Evolutionary conservation across 1,140 invertebrate species (phyloP), one percentile per base, ranked within the genome.

Genomic region (Drosophila erecta): DNA sequence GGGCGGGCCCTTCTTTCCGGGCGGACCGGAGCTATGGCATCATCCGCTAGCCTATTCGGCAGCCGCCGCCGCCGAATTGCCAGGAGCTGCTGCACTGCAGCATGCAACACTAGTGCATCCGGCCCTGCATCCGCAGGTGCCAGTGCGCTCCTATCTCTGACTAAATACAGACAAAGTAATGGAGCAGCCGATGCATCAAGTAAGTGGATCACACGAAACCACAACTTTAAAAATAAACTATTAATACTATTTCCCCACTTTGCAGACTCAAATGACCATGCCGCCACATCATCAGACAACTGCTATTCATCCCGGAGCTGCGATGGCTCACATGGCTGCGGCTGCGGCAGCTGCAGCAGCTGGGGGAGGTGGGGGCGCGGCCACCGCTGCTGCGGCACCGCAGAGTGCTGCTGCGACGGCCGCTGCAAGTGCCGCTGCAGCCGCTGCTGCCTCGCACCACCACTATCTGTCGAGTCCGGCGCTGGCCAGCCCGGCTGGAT

Each of bases 101-200:
- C 97, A 97, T 93, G 95, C 96, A 74, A 96, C 96, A 57, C 94
- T 98, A 81, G 96, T 98, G 81, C 98, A 98, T 94, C 98, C 97
- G 92, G 97, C 97, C 93, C 96, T 98, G 93, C 97, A 98, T 94
- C 97, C 97, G 93, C 98, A 99, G 95, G 96, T 98, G 94, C 97
- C 97, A 93, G 96, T 97, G 94, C 96, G 96, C 95, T 97, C 96
- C 94, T 98, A 97, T 95, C 96, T 97, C 96, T 97, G 96, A 97
- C 96, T 97, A 97, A 96, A 96, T 96, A 95, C 96, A 95, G 96
- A 96, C 94, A 97, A 96, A 96, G 90, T 92, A 81, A 90, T 92
- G 81, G 92, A 92, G 76, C 92, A 92, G 81, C 87, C 90, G 62
- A 92, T 92, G 90, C 90, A 92, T 90, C 90, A 92, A 92, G 91